Evolutionary conservation across 2,888 invertebrate species (phyloP).

Genomic region (Amiota mariae): DNA sequence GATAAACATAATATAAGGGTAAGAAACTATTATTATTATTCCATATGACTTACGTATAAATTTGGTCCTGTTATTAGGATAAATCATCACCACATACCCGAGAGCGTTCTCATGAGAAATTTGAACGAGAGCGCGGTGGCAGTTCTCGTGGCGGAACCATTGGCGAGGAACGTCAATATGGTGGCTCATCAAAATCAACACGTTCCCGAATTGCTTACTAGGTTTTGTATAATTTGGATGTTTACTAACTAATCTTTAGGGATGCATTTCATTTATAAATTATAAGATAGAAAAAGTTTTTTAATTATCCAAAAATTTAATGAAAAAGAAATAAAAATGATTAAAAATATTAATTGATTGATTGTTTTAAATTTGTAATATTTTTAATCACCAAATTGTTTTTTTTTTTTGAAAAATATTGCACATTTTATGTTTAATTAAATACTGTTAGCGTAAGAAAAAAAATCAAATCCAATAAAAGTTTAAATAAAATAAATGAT

Average conservation of each 20-base stretch:
- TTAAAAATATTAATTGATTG: background rate
- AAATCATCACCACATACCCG: slow-evolving; percentile 82
- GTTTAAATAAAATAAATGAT: too few relatives aligned
- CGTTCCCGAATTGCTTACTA: slow-evolving; percentile 69
- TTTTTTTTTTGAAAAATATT: too few relatives aligned
- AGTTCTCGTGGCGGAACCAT: slow-evolving; percentile 46
- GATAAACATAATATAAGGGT: slow-evolving; percentile 87
- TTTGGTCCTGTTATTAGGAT: slow-evolving; percentile 76
- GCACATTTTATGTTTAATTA: too few relatives aligned
- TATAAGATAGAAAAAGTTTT: background rate
- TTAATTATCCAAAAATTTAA: too few relatives aligned
- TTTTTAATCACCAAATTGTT: too few relatives aligned
- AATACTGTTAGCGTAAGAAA: too few relatives aligned
- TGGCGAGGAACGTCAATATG: slow-evolving; percentile 82
- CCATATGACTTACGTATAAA: background rate
- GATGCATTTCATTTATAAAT: slow-evolving; percentile 12
- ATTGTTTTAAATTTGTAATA: background rate
- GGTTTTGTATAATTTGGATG: background rate
- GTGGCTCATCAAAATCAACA: slow-evolving; percentile 76
- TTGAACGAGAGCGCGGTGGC: slow-evolving; percentile 75
- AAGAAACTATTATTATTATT: slow-evolving; percentile 60
- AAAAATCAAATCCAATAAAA: too few relatives aligned
- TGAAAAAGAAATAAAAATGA: too few relatives aligned
- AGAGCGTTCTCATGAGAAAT: slow-evolving; percentile 84
- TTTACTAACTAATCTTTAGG: background rate